Evolutionary conservation across 2,888 invertebrate species (phyloP).

Genomic region (Dynastes tityus): DNA sequence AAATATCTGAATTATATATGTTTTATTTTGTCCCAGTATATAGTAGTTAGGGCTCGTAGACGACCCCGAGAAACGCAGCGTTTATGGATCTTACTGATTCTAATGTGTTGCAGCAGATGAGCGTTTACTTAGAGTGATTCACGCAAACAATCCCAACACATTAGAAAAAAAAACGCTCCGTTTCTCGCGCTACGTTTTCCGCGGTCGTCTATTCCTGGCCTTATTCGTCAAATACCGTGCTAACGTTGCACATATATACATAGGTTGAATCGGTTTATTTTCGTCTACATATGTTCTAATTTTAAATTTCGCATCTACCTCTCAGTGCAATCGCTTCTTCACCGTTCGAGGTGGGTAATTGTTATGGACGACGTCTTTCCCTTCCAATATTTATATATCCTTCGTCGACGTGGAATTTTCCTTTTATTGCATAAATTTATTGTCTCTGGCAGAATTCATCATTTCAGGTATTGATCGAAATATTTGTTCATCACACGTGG

Average conservation of each 20-base stretch:
- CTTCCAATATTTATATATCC: constrained; percentile 14
- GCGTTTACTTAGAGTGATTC: no score
- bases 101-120: no score
- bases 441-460: constrained; percentile 27
- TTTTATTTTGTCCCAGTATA: no score
- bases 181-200: no score
- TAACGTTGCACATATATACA: neutral
- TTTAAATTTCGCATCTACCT: constrained; percentile 5
- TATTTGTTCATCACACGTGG: constrained; percentile 15
- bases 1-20: no score
- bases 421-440: constrained; percentile 30
- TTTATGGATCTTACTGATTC: no score
- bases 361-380: constrained; percentile 1
- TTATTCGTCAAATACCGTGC: neutral
- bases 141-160: no score
- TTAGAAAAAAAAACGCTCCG: no score
- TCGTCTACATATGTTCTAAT: constrained; percentile 5
- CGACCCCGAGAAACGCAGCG: no score
- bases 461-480: constrained; percentile 27
- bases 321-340: constrained; percentile 12
- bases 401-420: constrained; percentile 29
- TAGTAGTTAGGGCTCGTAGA: no score
- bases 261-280: constrained; percentile 2
- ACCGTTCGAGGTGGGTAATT: constrained; percentile 1
- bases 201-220: no score